Base-by-base conservation (phyloP, 2,113 vertebrate genomes). In the Macaca mulatta region DNA sequence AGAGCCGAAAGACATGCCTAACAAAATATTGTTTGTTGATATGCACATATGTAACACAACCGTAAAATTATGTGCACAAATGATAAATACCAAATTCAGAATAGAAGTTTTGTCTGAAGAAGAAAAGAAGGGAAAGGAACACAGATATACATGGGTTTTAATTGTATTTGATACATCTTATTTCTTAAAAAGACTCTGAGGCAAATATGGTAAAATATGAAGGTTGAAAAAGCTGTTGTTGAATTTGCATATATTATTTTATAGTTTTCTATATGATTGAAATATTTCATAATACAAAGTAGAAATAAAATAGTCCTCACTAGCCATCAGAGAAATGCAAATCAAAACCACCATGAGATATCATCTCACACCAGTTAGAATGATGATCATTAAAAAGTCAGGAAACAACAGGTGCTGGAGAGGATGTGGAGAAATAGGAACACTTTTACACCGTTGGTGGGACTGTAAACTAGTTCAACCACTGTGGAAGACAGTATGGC, bases 281-380 rank as follows among this genome's bases (percentile, higher is more conserved):
- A 88, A 91, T 89, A 64, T 40, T 86, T 93, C 55, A 45, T 86
- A 95, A 81, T 75, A 43, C 16, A 92, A 93, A 48, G 5, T 85
- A 25, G 84, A 96, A 38, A 61, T 83, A 20, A 75, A 50, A 50
- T 13, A 50, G 12, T 50, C 48, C 48, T 50, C 48, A 50, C 48
- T 50, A 14, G 13, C 48, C 48, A 50, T 50, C 48, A 50, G 48
- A 50, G 48, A 50, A 50, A 50, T 50, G 48, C 48, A 50, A 50
- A 50, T 50, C 48, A 50, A 50, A 50, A 14, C 48, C 48, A 50
- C 48, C 1, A 50, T 50, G 48, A 50, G 3, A 50, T 50, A 13
- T 14, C 48, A 50, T 50, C 48, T 50, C 48, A 50, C 48, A 50
- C 48, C 48, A 50, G 48, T 50, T 13, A 50, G 12, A 50, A 50